phyloP scores from a whole-genome alignment of 2,113 vertebrate genomes.

The Agelaius tricolor region DNA sequence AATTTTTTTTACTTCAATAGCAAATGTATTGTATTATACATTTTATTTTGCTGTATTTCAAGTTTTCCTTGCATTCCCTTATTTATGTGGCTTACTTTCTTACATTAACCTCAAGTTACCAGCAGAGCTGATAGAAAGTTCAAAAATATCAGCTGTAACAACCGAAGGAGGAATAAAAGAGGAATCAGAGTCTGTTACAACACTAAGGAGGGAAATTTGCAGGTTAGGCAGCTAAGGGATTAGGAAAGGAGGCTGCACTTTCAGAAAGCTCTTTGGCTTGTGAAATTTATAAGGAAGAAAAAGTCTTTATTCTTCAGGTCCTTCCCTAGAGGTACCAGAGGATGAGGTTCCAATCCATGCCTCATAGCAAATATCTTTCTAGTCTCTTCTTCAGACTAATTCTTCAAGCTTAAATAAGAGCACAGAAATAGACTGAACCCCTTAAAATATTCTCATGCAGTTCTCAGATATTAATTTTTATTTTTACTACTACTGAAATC shows the following conservation, averaged over 20 bases:
- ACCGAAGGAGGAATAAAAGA: neutral
- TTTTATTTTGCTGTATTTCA: neutral
- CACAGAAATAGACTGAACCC: neutral
- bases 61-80: neutral
- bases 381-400: neutral
- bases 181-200: neutral
- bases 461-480: neutral
- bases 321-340: neutral
- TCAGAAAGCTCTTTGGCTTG: neutral
- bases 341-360: neutral
- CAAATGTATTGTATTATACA: accelerated
- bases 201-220: neutral
- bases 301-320: neutral
- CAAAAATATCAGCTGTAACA: neutral
- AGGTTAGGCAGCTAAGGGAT: conserved; percentile 10
- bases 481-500: neutral
- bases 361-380: neutral
- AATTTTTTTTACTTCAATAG: neutral
- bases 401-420: neutral
- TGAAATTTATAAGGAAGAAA: neutral
- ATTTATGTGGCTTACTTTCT: neutral
- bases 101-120: conserved; percentile 5
- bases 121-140: neutral
- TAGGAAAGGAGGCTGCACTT: neutral
- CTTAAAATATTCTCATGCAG: neutral